A percentile compares a stretch with the other conserved stretches of the same genome.
phyloP scores from a whole-genome alignment of 2,888 invertebrate genomes.

The Sphinx pinastri region DNA sequence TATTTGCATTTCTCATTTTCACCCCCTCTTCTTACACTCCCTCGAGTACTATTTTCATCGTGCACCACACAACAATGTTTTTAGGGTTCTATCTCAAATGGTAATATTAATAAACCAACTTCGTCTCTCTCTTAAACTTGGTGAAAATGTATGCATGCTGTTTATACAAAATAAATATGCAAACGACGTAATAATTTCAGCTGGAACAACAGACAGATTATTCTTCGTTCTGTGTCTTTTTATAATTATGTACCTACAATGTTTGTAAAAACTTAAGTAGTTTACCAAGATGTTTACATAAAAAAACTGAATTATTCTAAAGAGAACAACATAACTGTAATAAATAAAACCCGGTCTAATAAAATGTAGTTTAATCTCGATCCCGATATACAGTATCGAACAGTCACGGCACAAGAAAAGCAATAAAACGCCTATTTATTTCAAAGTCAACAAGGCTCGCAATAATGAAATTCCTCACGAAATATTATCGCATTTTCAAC shows the following conservation, averaged over 20 bases:
- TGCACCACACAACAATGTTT: slow-evolving; percentile 54
- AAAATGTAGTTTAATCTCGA: slow-evolving; percentile 56
- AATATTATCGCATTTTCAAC: slow-evolving; percentile 78
- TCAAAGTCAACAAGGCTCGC: slow-evolving; percentile 75
- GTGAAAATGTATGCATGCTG: background rate
- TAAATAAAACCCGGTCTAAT: slow-evolving; percentile 31
- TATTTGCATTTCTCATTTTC: slow-evolving; percentile 82
- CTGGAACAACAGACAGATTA: too few relatives aligned
- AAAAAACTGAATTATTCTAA: background rate
- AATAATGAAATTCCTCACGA: slow-evolving; percentile 79
- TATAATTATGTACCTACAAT: too few relatives aligned
- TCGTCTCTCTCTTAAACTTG: slow-evolving; percentile 23
- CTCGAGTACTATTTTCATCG: slow-evolving; percentile 69
- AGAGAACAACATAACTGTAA: background rate
- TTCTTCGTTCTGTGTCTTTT: too few relatives aligned
- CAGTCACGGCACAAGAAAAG: slow-evolving; percentile 64
- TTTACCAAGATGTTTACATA: too few relatives aligned
- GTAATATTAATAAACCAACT: slow-evolving; percentile 31
- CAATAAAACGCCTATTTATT: slow-evolving; percentile 81
- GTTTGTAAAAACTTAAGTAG: too few relatives aligned
- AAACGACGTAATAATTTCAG: background rate
- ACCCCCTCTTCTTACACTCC: slow-evolving; percentile 66
- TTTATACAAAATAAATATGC: background rate
- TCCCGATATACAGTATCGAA: slow-evolving; percentile 68
- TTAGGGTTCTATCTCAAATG: slow-evolving; percentile 49